Conservation (phyloP, 2,113 vertebrate genomes). For the Stigmatopora nigra region DNA sequence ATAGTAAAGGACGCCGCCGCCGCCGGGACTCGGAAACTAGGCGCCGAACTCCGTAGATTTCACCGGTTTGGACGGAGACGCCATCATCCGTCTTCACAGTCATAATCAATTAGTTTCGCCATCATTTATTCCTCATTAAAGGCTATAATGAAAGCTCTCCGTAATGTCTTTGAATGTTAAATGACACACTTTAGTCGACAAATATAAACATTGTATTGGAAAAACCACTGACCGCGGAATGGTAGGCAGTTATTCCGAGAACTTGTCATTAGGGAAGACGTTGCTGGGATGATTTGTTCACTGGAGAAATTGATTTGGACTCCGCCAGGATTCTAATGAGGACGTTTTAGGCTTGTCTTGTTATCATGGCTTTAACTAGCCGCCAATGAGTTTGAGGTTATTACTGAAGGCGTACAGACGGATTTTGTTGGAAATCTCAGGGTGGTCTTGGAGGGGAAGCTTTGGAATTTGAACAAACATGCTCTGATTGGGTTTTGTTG, state of each 20-base stretch:
- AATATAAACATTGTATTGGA: slow-evolving; percentile 69
- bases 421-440: slow-evolving; percentile 17
- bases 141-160: slow-evolving; percentile 71
- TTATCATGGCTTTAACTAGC: slow-evolving; percentile 29
- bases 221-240: slow-evolving; percentile 68
- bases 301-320: slow-evolving; percentile 55
- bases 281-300: slow-evolving; percentile 63
- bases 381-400: slow-evolving; percentile 29
- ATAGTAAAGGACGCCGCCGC: slow-evolving; percentile 23
- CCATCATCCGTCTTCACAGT: slow-evolving; percentile 70
- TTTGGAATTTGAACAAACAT: slow-evolving; percentile 3
- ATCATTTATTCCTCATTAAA: slow-evolving; percentile 72
- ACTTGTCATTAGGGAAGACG: slow-evolving; percentile 69
- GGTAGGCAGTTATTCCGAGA: slow-evolving; percentile 63
- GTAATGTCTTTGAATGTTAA: slow-evolving; percentile 71
- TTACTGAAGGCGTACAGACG: slow-evolving; percentile 25
- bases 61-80: slow-evolving; percentile 38
- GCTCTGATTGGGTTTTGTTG: neutral
- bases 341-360: slow-evolving; percentile 40
- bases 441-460: neutral
- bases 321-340: slow-evolving; percentile 57
- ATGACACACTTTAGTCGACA: slow-evolving; percentile 65
- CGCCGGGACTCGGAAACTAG: slow-evolving; percentile 16
- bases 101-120: slow-evolving; percentile 69
- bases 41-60: slow-evolving; percentile 25